Evolutionary conservation across 2,113 vertebrate species (phyloP), one percentile per base, ranked within the genome.

Genomic region (Grantiella picta): DNA sequence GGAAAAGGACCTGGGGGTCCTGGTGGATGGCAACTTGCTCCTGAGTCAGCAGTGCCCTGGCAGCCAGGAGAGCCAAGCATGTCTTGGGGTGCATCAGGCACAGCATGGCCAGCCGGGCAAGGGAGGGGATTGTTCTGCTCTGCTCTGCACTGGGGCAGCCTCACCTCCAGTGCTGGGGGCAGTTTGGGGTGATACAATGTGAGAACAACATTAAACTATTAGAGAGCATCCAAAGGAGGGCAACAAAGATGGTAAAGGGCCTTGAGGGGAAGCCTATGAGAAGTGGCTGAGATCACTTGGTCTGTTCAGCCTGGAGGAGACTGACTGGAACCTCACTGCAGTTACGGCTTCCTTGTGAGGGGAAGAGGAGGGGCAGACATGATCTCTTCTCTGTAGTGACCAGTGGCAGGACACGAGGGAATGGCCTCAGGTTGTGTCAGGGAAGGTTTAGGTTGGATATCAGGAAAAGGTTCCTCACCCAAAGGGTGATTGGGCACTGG

Each of bases 121-220:
- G 61, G 44, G 45, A 68, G 44, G 53, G 44, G 31, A 68, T 44
- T 68, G 53, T 60, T 21, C 61, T 2, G 11, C 27, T 68, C 36
- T 86, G 61, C 31, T 36, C 82, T 59, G 52, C 0, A 0, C 25
- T 59, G 53, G 44, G 36, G 22, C 0, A 0, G 9, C 13, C 36
- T 86, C 83, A 23, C 18, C 72, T 44, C 18, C 1, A 33, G 53
- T 36, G 7, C 63, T 60, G 53, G 45, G 35, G 21, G 4, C 33
- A 44, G 18, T 1, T 60, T 0, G 28, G 72, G 44, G 17, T 7
- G 0, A 0, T n/a, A 47, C 23, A 47, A 6, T 1, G 0, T 12
- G 10, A 53, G 28, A 53, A 72, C 17, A 22, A 71, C 11, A 47
- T 28, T 4, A 36, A 31, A 7, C 12, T 35, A 1, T 68, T 44